These are phyloP conservation scores for Dasyornis broadbenti DNA, from an alignment of 2,113 vertebrate species.

Conservation along the genomic window DNA sequence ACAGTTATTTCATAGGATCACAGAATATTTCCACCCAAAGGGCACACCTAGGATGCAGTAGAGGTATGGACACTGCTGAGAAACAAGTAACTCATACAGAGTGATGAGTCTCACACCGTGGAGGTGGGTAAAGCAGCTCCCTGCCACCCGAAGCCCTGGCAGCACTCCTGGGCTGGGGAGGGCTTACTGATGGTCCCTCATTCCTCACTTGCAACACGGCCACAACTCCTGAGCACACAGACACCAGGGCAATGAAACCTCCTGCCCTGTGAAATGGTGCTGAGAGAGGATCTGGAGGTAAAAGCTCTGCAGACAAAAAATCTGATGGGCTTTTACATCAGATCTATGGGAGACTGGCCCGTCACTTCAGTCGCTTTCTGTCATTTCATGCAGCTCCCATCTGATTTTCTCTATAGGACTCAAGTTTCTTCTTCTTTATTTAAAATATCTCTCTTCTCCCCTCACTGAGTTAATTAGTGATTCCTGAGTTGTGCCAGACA, in stretches of 20 bases:
- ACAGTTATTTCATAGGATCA: background rate
- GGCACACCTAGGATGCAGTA: background rate
- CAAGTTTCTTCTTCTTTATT: background rate
- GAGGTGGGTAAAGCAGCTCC: background rate
- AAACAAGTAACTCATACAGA: background rate
- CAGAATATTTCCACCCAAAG: background rate
- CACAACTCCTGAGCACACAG: background rate
- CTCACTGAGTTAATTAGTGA: background rate
- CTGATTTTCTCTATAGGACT: background rate
- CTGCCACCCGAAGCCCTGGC: background rate
- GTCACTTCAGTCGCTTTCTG: background rate
- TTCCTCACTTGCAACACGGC: background rate
- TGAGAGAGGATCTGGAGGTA: background rate
- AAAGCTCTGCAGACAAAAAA: background rate
- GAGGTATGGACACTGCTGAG: background rate
- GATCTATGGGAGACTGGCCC: background rate
- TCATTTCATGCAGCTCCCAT: background rate
- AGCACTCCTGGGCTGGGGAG: accelerated
- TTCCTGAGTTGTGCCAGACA: background rate
- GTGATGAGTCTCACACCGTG: background rate
- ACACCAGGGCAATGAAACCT: background rate
- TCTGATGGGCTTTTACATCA: background rate
- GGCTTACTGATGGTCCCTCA: background rate
- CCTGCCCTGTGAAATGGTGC: background rate
- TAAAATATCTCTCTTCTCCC: background rate